Conservation (phyloP, 2,797 vertebrate genomes). For the Masticophis lateralis region DNA sequence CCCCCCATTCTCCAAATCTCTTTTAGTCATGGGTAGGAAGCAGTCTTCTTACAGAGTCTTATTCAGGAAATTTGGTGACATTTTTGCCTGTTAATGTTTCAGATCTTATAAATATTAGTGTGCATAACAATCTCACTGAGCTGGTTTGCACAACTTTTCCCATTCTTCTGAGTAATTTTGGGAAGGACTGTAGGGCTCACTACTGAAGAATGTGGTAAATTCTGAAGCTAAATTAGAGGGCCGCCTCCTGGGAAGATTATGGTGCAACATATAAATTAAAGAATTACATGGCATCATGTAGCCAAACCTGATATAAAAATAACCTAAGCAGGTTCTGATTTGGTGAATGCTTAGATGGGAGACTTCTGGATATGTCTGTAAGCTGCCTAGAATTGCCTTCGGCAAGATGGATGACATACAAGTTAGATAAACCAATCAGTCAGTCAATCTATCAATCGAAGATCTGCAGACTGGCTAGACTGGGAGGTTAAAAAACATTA, state of each 20-base stretch:
- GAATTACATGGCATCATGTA: not conserved
- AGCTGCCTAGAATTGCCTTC: not conserved
- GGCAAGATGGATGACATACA: not conserved
- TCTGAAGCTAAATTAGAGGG: not conserved
- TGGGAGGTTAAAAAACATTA: not conserved
- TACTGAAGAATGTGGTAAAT: not conserved
- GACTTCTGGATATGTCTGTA: not conserved
- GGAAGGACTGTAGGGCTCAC: no score
- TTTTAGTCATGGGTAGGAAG: not conserved
- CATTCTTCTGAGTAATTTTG: not conserved
- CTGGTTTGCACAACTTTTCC: not conserved
- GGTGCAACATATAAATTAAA: not conserved
- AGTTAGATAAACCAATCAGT: not conserved
- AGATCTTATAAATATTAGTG: not conserved
- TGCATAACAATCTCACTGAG: not conserved
- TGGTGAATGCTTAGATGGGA: not conserved
- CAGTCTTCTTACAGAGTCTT: not conserved
- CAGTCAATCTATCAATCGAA: not conserved
- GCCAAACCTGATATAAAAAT: not conserved
- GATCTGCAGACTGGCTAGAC: not conserved
- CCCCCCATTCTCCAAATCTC: not conserved
- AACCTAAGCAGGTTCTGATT: not conserved
- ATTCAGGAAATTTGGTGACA: not conserved
- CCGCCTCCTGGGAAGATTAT: not conserved
- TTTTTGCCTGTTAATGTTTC: not conserved